Evolutionary conservation across 2,888 invertebrate species (phyloP).

Genomic region (Rhogogaster chlorosoma): DNA sequence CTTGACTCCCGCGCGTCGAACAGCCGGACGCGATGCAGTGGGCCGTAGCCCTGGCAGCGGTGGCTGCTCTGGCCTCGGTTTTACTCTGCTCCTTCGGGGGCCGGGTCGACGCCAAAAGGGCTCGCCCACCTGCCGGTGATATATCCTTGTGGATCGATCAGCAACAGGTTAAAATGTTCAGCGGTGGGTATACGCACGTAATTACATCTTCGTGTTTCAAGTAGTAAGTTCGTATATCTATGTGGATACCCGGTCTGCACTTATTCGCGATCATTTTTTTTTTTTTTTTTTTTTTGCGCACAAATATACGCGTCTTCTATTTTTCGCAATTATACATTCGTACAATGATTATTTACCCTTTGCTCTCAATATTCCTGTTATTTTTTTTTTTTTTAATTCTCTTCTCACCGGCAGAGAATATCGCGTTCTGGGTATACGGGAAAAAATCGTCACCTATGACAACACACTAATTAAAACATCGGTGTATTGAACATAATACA

Average conservation of each 20-base stretch:
- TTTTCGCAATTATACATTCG: not conserved
- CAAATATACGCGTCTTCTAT: not conserved
- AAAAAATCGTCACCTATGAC: not conserved
- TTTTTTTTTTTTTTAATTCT: not conserved
- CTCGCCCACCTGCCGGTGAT: slow-evolving; percentile 79
- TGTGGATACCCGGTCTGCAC: not conserved
- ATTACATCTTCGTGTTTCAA: not conserved
- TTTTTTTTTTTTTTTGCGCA: too few relatives aligned
- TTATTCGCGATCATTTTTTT: not conserved
- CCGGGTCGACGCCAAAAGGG: slow-evolving; percentile 64
- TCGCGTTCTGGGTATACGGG: not conserved
- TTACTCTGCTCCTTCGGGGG: slow-evolving; percentile 65
- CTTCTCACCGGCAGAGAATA: not conserved
- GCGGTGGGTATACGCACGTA: slow-evolving; percentile 82
- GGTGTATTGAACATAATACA: not conserved
- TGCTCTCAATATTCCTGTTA: not conserved
- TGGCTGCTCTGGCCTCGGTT: slow-evolving; percentile 67
- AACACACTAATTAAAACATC: not conserved
- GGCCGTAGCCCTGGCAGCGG: slow-evolving; percentile 67
- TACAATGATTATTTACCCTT: not conserved
- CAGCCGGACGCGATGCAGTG: slow-evolving; percentile 66
- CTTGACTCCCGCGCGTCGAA: slow-evolving; percentile 38
- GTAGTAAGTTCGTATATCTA: not conserved
- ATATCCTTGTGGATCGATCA: slow-evolving; percentile 94
- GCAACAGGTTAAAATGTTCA: slow-evolving; percentile 94